Conservation (phyloP, 2,113 vertebrate genomes). For the Cacatua alba region DNA sequence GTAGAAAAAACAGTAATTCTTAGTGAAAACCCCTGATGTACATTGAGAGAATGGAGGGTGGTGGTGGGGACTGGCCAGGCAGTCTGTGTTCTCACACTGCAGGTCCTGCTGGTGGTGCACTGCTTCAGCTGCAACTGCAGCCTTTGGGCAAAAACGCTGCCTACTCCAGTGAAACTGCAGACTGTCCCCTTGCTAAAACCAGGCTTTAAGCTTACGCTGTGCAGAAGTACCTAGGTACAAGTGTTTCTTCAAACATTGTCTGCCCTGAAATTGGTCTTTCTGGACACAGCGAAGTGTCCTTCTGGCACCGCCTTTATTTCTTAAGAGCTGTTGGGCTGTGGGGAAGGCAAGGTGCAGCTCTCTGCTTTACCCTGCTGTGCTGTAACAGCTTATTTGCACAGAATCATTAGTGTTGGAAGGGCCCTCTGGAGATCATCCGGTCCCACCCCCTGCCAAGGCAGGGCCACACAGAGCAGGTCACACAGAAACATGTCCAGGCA, state of each 20-base stretch:
- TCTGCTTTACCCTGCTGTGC: neutral
- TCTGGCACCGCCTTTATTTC: neutral
- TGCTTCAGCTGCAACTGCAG: neutral
- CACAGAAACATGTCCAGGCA: neutral
- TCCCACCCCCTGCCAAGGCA: neutral
- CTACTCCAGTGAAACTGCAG: neutral
- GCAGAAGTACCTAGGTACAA: neutral
- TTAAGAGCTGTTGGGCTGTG: neutral
- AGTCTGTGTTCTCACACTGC: neutral
- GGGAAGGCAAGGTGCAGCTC: fast-evolving
- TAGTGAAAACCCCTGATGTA: fast-evolving
- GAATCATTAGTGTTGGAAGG: neutral
- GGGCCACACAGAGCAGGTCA: neutral
- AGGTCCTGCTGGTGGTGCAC: fast-evolving
- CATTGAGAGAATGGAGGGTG: neutral
- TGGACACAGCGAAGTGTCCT: neutral
- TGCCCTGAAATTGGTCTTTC: neutral
- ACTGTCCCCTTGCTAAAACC: neutral
- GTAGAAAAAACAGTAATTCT: neutral
- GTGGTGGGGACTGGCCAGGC: neutral
- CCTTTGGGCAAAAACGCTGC: neutral
- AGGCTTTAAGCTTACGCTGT: neutral
- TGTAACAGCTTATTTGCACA: neutral
- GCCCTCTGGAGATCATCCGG: neutral
- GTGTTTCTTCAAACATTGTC: neutral